phyloP scores from a whole-genome alignment of 2,797 vertebrate species.

The Natrix natrix region DNA sequence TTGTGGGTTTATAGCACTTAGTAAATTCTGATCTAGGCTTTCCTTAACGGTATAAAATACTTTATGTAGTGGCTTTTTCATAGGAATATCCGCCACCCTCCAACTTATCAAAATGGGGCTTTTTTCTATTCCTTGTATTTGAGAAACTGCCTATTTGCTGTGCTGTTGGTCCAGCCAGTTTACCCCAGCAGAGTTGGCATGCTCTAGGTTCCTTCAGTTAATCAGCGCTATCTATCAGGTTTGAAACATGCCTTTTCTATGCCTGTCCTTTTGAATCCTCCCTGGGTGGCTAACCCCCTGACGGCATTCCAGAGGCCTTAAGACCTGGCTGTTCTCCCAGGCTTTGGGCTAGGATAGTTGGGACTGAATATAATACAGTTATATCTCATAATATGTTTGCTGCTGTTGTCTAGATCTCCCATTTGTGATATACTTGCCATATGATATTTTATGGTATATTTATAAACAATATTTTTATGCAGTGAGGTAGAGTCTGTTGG shows the following conservation, averaged over 20 bases:
- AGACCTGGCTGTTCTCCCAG: background rate
- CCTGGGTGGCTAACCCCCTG: background rate
- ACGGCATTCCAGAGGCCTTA: background rate
- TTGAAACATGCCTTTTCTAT: background rate
- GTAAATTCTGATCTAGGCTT: background rate
- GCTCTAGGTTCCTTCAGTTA: background rate
- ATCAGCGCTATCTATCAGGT: background rate
- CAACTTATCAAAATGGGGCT: background rate
- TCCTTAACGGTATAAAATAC: background rate
- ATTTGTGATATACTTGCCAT: background rate
- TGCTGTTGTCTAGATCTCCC: background rate
- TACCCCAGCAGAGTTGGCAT: background rate
- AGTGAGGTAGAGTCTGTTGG: background rate
- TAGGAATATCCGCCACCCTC: background rate
- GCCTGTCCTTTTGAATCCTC: background rate
- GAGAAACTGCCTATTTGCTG: background rate
- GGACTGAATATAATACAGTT: background rate
- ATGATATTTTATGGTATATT: background rate
- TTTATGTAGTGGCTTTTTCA: background rate
- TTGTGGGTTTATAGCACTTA: background rate
- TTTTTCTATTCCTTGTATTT: background rate
- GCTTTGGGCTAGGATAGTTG: background rate
- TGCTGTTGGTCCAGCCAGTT: background rate
- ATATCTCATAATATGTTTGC: background rate
- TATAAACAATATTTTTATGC: background rate